These are phyloP conservation scores for Poeciliopsis turneri DNA, from an alignment of 2,797 vertebrate genomes.

Conservation along the genomic window DNA sequence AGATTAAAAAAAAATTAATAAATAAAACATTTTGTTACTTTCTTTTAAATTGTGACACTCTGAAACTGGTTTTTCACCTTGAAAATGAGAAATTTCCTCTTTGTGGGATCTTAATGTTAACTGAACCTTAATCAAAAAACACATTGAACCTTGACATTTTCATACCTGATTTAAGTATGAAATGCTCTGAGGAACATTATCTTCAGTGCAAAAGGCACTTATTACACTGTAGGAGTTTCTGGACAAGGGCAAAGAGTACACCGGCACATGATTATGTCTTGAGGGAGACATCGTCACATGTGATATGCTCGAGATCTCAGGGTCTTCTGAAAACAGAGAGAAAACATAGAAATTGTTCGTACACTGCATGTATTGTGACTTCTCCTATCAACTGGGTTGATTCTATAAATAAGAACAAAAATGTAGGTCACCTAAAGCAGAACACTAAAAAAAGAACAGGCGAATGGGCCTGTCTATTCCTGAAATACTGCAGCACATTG, in stretches of 20 bases:
- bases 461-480: constrained; percentile 33
- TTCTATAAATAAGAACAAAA: constrained; percentile 59
- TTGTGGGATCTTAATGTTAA: neutral
- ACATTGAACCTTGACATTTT: neutral
- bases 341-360: neutral
- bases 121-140: neutral
- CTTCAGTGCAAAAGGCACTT: constrained; percentile 93
- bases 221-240: constrained; percentile 83
- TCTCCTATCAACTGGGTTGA: constrained; percentile 44
- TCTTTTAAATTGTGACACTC: neutral
- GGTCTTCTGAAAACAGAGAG: constrained; percentile 63
- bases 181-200: constrained; percentile 90
- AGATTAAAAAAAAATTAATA: neutral
- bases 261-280: constrained; percentile 80
- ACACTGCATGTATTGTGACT: neutral
- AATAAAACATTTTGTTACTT: neutral
- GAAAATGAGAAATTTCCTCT: neutral
- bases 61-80: neutral
- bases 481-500: constrained; percentile 19
- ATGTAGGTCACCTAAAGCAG: constrained; percentile 63
- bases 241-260: constrained; percentile 79
- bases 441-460: constrained; percentile 24
- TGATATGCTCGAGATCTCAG: constrained; percentile 83
- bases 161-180: constrained; percentile 93
- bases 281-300: constrained; percentile 85